Percentiles rank a stretch among this genome's conserved stretches.
Evolutionary conservation across 2,888 invertebrate genomes (phyloP).

Genomic region (Thysanoteuthis rhombus): DNA sequence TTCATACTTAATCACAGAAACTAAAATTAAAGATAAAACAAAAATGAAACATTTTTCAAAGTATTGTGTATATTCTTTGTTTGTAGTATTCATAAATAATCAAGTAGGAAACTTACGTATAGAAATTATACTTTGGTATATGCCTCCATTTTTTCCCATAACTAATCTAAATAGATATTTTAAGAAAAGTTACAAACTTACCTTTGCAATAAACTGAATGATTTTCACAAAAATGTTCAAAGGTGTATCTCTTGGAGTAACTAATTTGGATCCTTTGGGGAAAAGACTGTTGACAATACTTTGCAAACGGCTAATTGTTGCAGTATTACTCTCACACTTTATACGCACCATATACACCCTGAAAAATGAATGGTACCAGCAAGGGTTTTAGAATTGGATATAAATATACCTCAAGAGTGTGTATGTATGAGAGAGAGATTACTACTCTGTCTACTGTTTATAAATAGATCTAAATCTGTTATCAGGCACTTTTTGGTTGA

Average conservation of each 20-base stretch:
- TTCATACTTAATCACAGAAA: neutral
- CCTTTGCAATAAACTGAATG: slow-evolving; percentile 98
- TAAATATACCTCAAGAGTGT: neutral
- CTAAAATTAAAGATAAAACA: neutral
- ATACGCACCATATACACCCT: slow-evolving; percentile 98
- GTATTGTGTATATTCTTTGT: too few relatives aligned
- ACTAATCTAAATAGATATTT: neutral
- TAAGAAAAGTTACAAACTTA: slow-evolving; percentile 44
- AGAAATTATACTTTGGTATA: neutral
- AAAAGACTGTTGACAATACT: slow-evolving; percentile 97
- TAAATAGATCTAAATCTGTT: too few relatives aligned
- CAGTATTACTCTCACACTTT: slow-evolving; percentile 98
- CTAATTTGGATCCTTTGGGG: slow-evolving; percentile 94
- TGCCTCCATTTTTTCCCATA: neutral
- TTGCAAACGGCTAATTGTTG: slow-evolving; percentile 94
- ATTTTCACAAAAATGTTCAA: slow-evolving; percentile 99
- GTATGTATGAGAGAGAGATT: too few relatives aligned
- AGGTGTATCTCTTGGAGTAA: slow-evolving; percentile 96
- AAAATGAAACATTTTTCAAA: neutral
- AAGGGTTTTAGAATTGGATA: neutral
- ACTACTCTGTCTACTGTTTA: too few relatives aligned
- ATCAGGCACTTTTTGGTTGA: too few relatives aligned
- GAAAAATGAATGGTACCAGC: slow-evolving; percentile 27
- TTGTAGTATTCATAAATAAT: neutral
- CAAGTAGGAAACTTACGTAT: neutral